These are phyloP conservation scores for Entomobrya proxima DNA, from an alignment of 2,888 invertebrate genomes.

Conservation along the genomic window DNA sequence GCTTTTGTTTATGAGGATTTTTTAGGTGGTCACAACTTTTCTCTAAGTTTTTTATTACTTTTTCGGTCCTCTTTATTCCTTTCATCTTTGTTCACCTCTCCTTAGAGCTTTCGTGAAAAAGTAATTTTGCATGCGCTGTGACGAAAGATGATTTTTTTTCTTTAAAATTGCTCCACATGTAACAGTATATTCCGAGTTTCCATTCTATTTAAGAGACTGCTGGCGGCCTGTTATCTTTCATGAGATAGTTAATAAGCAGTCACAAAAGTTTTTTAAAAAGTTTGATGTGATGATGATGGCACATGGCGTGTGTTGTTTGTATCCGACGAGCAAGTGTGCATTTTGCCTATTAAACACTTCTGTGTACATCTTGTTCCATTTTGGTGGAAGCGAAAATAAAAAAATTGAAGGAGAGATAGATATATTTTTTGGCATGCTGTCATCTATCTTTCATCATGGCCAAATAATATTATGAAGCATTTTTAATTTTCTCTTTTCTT, in stretches of 20 bases:
- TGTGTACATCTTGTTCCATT: conserved; percentile 2
- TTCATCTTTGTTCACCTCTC: too few relatives aligned
- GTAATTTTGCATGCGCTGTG: too few relatives aligned
- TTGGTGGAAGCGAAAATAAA: neutral
- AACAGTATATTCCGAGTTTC: neutral
- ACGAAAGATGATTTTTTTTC: too few relatives aligned
- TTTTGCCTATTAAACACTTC: neutral
- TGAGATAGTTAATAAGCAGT: conserved; percentile 44
- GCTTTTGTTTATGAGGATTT: too few relatives aligned
- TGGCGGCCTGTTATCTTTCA: conserved; percentile 55
- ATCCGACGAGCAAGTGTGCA: conserved; percentile 38
- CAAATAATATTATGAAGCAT: conserved; percentile 37
- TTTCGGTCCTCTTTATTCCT: too few relatives aligned
- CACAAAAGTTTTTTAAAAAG: neutral
- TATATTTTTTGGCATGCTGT: conserved; percentile 58
- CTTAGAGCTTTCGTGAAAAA: too few relatives aligned
- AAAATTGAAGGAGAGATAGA: neutral
- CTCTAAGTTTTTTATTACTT: too few relatives aligned
- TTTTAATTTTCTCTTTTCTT: neutral
- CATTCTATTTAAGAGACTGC: conserved; percentile 45
- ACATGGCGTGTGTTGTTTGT: neutral
- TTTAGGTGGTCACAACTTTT: too few relatives aligned
- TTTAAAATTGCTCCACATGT: neutral
- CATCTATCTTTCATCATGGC: conserved; percentile 64
- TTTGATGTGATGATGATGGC: neutral